Percentiles rank a stretch among this genome's conserved stretches.
phyloP scores from a whole-genome alignment of 2,888 invertebrate species.

The Heliconius aoede region DNA sequence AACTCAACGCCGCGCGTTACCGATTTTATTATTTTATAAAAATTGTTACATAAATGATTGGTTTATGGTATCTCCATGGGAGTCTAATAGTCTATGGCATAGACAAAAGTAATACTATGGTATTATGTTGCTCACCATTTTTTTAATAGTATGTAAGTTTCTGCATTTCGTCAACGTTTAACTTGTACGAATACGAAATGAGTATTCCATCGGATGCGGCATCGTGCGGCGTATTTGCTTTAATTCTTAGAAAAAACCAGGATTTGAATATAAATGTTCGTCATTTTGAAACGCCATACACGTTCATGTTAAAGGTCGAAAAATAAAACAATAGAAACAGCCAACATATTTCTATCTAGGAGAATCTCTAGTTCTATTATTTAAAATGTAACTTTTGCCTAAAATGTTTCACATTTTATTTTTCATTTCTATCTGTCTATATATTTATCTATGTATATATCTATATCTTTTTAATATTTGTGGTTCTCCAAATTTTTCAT shows the following conservation, averaged over 20 bases:
- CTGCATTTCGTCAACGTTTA: not conserved
- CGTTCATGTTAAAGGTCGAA: constrained; percentile 44
- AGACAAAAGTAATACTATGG: not conserved
- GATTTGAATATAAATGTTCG: constrained; percentile 49
- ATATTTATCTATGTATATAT: no score
- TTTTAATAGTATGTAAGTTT: not conserved
- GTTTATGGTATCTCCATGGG: no score
- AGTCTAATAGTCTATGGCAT: not conserved
- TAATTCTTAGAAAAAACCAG: constrained; percentile 50
- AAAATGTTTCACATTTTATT: not conserved
- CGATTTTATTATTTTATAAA: no score
- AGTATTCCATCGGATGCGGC: constrained; percentile 48
- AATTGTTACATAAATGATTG: no score
- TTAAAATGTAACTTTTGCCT: not conserved
- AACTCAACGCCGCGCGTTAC: no score
- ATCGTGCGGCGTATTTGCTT: constrained; percentile 48
- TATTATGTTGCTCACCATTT: not conserved
- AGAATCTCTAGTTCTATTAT: not conserved
- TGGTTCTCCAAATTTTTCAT: not conserved
- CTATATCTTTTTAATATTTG: no score
- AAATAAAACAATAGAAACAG: constrained; percentile 45
- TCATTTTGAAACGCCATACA: constrained; percentile 46
- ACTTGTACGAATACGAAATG: constrained; percentile 46
- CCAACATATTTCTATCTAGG: constrained; percentile 19
- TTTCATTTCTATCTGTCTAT: no score